Base-by-base conservation (phyloP, 2,113 vertebrate species). In the Synodontis membranacea region DNA sequence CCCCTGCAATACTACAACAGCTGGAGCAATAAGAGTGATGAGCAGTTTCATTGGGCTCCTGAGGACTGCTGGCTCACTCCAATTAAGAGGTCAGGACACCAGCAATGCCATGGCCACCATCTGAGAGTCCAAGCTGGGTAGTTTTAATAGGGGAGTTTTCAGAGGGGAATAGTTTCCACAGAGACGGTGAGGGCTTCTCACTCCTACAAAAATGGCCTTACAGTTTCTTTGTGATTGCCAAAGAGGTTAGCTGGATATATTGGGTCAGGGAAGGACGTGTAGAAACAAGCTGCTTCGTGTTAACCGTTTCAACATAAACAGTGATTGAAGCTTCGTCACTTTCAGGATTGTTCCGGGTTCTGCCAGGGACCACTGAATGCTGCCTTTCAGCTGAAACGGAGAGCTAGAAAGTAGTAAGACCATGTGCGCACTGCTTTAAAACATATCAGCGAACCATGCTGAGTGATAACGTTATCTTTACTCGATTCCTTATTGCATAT, bases 21-120 rank as follows among this genome's bases (percentile, higher is more conserved):
- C 90, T 92, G 91, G 85, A 86, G 83, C 83, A 89, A 86, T 88
- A 85, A 89, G 85, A 66, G 54, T 70, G 88, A 89, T 83, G 88
- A 90, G 88, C 85, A 88, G 76, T 91, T 91, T 91, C 79, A 89
- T 82, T 84, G 80, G 90, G 64, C 90, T 89, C 87, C 81, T 50
- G 90, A 81, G 90, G 76, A 76, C 48, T 80, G 62, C 66, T 84
- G 86, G 52, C 84, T 86, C 83, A 54, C 56, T 86, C 89, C 88
- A 86, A 90, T 90, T 89, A 90, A 66, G 83, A 85, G 86, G 84
- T 83, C 82, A 60, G 84, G 52, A 76, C 78, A 88, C 75, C 87
- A 60, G 64, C 64, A 84, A 80, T 62, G 66, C 37, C 68, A 46
- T 48, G 11, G 28, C 39, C 76, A 76, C 52, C 64, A 34, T 60